Conservation (phyloP, 2,113 vertebrate species). For the Echinops telfairi region DNA sequence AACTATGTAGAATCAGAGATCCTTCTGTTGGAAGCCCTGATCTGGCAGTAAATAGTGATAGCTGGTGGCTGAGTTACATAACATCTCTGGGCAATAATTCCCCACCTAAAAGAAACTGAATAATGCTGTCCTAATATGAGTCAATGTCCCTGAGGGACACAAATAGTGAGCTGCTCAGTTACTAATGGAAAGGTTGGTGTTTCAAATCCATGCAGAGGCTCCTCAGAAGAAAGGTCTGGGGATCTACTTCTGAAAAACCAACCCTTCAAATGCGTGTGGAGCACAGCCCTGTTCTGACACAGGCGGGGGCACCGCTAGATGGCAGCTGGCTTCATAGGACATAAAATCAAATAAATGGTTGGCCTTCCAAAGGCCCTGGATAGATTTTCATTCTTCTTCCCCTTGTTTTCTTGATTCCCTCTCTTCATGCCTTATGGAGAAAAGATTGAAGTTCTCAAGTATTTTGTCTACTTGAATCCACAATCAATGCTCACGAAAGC, state of each 20-base stretch:
- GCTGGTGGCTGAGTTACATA: neutral
- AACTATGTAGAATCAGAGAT: neutral
- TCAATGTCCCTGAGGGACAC: neutral
- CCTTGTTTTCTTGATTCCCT: neutral
- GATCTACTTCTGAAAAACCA: neutral
- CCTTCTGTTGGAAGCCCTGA: neutral
- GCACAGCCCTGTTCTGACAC: neutral
- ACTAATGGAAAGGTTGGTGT: neutral
- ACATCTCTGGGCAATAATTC: neutral
- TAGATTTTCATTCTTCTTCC: neutral
- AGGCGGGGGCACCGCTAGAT: neutral
- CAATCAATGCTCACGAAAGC: too few relatives aligned
- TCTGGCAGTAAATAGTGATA: neutral
- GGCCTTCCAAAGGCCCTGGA: neutral
- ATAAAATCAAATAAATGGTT: slow-evolving; percentile 2
- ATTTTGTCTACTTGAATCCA: too few relatives aligned
- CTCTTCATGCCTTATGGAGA: neutral
- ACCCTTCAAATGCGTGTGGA: neutral
- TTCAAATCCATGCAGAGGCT: neutral
- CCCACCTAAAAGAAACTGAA: neutral
- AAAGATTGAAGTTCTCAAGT: too few relatives aligned
- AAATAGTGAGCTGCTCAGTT: neutral
- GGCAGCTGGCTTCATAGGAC: neutral
- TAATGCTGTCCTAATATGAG: neutral
- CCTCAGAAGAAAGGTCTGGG: neutral